Evolutionary conservation across 2,113 vertebrate genomes (phyloP).

Genomic region (human): DNA sequence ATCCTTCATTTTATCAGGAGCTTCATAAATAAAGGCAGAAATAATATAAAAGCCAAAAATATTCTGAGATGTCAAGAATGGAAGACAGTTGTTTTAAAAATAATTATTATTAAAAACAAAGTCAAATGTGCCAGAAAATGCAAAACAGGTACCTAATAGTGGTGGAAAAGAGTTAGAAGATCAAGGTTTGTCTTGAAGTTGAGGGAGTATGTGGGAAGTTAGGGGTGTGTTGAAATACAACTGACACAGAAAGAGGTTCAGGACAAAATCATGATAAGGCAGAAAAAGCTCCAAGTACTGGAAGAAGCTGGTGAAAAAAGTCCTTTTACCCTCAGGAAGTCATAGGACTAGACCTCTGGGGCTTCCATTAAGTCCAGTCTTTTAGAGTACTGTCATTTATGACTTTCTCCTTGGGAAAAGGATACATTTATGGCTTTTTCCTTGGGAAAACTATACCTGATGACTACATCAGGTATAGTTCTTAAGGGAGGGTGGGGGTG

Average conservation of each 20-base stretch:
- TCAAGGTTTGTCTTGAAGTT: not conserved
- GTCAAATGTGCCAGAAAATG: not conserved
- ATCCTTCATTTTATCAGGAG: conserved; percentile 24
- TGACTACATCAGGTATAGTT: not conserved
- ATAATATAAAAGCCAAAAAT: not conserved
- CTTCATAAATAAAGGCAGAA: conserved; percentile 4
- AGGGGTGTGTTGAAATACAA: not conserved
- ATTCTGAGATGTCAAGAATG: not conserved
- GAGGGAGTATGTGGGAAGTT: accelerated
- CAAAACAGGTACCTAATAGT: not conserved
- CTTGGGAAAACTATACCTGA: not conserved
- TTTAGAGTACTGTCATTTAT: not conserved
- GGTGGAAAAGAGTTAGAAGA: not conserved
- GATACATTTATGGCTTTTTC: not conserved
- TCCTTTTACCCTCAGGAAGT: not conserved
- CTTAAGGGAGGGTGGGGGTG: not conserved
- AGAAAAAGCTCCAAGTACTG: not conserved
- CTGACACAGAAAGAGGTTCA: not conserved
- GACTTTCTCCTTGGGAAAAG: not conserved
- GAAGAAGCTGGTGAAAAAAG: not conserved
- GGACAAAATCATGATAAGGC: not conserved
- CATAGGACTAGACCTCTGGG: not conserved
- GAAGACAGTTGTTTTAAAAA: not conserved
- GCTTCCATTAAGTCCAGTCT: not conserved
- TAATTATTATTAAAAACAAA: not conserved